phyloP scores from a whole-genome alignment of 2,113 vertebrate genomes.

The Neopipo cinnamomea region DNA sequence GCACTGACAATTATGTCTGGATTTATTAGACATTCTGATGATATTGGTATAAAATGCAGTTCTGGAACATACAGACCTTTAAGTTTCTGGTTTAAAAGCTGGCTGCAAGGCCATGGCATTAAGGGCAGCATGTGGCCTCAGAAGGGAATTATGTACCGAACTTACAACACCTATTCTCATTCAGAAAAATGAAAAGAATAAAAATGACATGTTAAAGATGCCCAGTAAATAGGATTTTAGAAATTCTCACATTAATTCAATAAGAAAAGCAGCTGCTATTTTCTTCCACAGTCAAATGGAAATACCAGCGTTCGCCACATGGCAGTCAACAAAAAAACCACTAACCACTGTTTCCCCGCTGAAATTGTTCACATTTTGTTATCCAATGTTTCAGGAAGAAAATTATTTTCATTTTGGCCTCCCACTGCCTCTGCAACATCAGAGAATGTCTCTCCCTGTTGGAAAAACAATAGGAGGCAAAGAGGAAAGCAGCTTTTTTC shows the following conservation, averaged over 20 bases:
- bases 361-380: slow-evolving; percentile 56
- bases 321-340: not conserved
- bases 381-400: slow-evolving; percentile 55
- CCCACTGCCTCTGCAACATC: slow-evolving; percentile 49
- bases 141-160: not conserved
- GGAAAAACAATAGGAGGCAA: slow-evolving; percentile 59
- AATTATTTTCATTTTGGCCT: slow-evolving; percentile 52
- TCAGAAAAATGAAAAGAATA: not conserved
- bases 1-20: not conserved
- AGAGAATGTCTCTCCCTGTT: slow-evolving; percentile 53
- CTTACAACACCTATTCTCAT: not conserved
- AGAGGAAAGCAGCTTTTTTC: slow-evolving; percentile 63
- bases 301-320: not conserved
- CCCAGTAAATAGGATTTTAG: not conserved
- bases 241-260: slow-evolving; percentile 1
- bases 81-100: not conserved
- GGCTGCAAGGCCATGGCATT: not conserved
- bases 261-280: slow-evolving; percentile 1
- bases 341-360: not conserved
- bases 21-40: not conserved
- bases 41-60: not conserved
- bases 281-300: not conserved
- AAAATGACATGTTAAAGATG: not conserved
- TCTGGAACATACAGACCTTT: rapidly evolving
- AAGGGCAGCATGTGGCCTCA: rapidly evolving